These are phyloP conservation scores for Drosophila lowei DNA, from an alignment of 1,140 invertebrate genomes.

Conservation along the genomic window DNA sequence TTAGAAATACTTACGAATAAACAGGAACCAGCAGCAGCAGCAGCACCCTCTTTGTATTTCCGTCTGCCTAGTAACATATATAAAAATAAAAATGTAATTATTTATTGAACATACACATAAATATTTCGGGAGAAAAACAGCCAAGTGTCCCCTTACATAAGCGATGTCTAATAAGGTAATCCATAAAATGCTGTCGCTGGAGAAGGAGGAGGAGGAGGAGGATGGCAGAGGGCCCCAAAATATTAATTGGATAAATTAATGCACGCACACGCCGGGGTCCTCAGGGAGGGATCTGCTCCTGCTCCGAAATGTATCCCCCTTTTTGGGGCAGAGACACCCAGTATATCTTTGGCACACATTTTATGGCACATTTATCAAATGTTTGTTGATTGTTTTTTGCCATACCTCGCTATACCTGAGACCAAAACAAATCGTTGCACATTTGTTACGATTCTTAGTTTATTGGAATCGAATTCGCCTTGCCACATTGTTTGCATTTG, in stretches of 20 bases:
- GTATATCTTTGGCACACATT: no score
- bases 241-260: constrained; percentile 62
- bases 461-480: not conserved
- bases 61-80: no score
- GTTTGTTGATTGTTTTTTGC: constrained; percentile 7
- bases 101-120: no score
- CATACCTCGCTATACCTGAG: not conserved
- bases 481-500: constrained; percentile 21
- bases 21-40: no score
- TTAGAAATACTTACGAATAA: no score
- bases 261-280: constrained; percentile 37
- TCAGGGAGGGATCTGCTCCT: no score
- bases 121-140: not conserved
- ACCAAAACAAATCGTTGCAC: no score
- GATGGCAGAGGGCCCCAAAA: constrained; percentile 19
- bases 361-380: constrained; percentile 4
- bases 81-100: no score
- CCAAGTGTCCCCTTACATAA: constrained; percentile 5
- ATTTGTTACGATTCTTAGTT: not conserved
- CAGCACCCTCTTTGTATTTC: no score
- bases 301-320: no score
- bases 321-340: no score
- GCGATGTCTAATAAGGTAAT: constrained; percentile 34
- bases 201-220: not conserved
- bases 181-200: constrained; percentile 32